Base-by-base conservation (phyloP, 2,113 vertebrate species). In the Catharus bicknelli region DNA sequence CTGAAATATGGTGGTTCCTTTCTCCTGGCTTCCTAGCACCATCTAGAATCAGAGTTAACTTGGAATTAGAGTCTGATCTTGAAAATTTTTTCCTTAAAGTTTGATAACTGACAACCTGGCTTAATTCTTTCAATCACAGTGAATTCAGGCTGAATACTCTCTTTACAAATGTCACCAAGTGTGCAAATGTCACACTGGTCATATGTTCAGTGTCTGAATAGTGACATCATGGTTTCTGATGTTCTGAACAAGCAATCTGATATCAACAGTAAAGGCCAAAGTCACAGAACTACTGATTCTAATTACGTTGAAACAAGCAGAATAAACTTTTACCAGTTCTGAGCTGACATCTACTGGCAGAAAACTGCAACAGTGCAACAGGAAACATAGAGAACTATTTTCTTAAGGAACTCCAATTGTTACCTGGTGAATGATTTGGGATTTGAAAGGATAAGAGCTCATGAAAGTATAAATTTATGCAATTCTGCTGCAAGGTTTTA, bases 281-380 rank as follows among this genome's bases (percentile, higher is more conserved):
- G 58, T 42, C 77, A 57, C 32, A 51, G 47, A 89, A 77, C 50
- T 58, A 48, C 76, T 47, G 34, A 72, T 70, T 78, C 47, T 8
- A 34, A 75, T 54, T 51, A 70, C 14, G 18, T 57, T 72, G 70
- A 86, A 95, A 89, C 26, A 73, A 84, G 50, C 53, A 77, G 70
- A 91, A 87, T 79, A 80, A 72, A 55, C 16, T 96, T 95, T 75
- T 43, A 84, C 14, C 51, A 66, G 95, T 96, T 88, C 36, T 51
- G 58, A 90, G 86, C 48, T 96, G 95, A 94, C 95, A 96, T 88
- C 93, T 96, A 86, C 84, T 95, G 94, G 95, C 40, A 94, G 62
- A 94, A 82, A 50, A 51, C 3, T 77, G 94, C 51, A 94, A 67
- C 79, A 55, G 69, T 9, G 29, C 48, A 43, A 32, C 51, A 11